phyloP scores from a whole-genome alignment of 2,797 vertebrate species.

The Propithecus deckenii region DNA sequence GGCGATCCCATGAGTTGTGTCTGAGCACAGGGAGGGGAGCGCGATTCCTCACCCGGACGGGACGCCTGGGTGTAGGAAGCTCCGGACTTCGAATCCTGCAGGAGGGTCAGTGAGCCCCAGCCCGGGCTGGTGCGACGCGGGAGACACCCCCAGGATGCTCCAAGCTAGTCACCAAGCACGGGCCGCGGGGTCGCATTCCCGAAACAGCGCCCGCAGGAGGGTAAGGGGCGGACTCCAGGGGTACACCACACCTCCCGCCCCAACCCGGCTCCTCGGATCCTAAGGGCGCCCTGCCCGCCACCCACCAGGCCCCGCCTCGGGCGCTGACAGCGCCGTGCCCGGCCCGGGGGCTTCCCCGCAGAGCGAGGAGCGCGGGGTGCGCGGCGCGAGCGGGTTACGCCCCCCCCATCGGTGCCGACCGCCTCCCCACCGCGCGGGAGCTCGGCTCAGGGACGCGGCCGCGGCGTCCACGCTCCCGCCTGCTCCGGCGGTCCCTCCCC shows the following conservation, averaged over 20 bases:
- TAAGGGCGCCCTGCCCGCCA: not conserved
- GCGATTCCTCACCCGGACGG: not conserved
- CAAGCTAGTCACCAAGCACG: not conserved
- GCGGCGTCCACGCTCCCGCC: constrained; percentile 22
- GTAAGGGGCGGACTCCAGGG: not conserved
- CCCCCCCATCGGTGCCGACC: not conserved
- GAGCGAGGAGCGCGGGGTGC: not conserved
- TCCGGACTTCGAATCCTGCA: not conserved
- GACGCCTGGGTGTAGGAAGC: not conserved
- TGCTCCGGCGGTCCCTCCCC: not conserved
- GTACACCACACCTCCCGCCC: not conserved
- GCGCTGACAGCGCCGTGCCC: not conserved
- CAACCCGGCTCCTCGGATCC: not conserved
- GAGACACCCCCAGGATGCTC: not conserved
- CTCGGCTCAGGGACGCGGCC: not conserved
- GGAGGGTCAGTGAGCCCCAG: not conserved
- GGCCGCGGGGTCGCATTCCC: not conserved
- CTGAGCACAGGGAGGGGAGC: not conserved
- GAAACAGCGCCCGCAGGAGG: not conserved
- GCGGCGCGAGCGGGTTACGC: not conserved
- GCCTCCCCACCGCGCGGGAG: not conserved
- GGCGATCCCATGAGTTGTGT: constrained; percentile 16
- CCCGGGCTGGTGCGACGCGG: not conserved
- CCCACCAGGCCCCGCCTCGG: not conserved
- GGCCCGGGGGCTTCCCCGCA: not conserved